Evolutionary conservation across 1,140 invertebrate species (phyloP).

Genomic region (Megalonaias nervosa): DNA sequence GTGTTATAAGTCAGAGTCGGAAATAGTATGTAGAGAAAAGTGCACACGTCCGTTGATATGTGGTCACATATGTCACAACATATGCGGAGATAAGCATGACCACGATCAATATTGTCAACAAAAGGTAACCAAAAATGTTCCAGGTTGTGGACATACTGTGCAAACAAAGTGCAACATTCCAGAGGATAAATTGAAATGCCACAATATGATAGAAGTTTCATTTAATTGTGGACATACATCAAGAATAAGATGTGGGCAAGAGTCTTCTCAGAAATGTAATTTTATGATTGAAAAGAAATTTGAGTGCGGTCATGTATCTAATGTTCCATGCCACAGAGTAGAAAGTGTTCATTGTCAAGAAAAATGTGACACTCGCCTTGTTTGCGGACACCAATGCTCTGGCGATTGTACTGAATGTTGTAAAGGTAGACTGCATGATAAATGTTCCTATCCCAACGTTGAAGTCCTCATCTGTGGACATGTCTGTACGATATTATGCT

Average conservation of each 20-base stretch:
- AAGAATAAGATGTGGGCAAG: constrained; percentile 76
- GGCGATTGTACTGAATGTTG: constrained; percentile 68
- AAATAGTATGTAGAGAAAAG: constrained; percentile 5
- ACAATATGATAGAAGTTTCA: neutral
- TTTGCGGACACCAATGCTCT: constrained; percentile 37
- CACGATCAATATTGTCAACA: constrained; percentile 29
- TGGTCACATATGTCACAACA: constrained; percentile 74
- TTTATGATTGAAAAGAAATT: constrained; percentile 9
- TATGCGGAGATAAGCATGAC: neutral
- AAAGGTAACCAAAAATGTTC: constrained; percentile 8
- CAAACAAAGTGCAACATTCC: constrained; percentile 26
- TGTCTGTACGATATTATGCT: constrained; percentile 43
- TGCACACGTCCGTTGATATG: constrained; percentile 68
- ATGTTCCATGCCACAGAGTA: constrained; percentile 51
- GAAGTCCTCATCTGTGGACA: constrained; percentile 64
- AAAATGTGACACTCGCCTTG: constrained; percentile 8
- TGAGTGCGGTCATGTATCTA: constrained; percentile 15
- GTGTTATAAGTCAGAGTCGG: constrained; percentile 39
- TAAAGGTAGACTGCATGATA: constrained; percentile 76
- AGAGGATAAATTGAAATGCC: neutral
- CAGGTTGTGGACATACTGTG: constrained; percentile 41
- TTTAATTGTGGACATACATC: constrained; percentile 20
- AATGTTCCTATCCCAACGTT: constrained; percentile 53
- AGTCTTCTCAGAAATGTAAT: constrained; percentile 70
- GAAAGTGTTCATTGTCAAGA: constrained; percentile 21